Evolutionary conservation across 37 sponge, comb jelly and placozoan genomes (phyloP).

Genomic region (Mnemiopsis leidyi): DNA sequence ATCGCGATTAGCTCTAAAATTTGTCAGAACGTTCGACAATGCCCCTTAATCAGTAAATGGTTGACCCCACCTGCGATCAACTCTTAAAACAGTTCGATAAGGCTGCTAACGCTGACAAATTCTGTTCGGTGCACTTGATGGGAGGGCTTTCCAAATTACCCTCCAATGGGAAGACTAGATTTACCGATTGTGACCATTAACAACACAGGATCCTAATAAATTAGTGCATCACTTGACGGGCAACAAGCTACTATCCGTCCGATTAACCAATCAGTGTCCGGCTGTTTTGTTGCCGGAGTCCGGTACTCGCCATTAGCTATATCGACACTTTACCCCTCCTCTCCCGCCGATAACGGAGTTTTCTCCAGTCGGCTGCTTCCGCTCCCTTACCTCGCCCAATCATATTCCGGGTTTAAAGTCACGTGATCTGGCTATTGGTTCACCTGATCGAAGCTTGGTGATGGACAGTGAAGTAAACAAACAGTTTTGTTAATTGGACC

Average conservation of each 20-base stretch:
- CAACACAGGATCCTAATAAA: background rate
- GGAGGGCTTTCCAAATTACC: background rate
- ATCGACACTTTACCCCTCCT: background rate
- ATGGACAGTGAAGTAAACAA: background rate
- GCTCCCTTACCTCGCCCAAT: background rate
- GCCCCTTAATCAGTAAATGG: background rate
- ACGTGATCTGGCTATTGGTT: background rate
- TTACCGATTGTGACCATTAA: background rate
- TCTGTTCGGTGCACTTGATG: background rate
- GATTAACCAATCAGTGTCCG: background rate
- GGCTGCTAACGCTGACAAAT: background rate
- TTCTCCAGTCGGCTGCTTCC: no score
- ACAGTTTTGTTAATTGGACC: no score
- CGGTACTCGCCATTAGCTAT: background rate
- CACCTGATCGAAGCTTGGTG: background rate
- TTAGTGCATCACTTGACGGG: background rate
- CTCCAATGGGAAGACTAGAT: background rate
- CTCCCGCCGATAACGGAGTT: background rate
- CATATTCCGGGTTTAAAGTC: background rate
- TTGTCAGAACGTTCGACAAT: background rate
- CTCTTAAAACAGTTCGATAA: background rate
- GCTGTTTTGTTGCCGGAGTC: background rate
- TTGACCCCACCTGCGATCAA: background rate
- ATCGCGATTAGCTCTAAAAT: no score
- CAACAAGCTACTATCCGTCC: background rate